Conservation (phyloP, 1,140 invertebrate species). For the Chironomus striatipennis region DNA sequence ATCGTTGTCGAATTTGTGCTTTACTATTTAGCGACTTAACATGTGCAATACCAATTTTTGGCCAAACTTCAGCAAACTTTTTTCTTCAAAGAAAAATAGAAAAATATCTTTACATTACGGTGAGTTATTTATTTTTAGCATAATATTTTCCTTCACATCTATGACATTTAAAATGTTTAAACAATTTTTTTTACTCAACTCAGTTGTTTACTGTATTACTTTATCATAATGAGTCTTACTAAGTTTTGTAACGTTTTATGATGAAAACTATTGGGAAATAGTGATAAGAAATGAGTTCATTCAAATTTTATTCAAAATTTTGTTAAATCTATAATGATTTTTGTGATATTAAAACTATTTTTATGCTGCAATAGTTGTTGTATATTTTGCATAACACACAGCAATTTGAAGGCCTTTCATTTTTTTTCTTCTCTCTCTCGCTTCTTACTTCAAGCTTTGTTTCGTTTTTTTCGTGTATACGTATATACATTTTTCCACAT, state of each 20-base stretch:
- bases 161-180: no score
- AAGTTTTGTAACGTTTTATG: background rate
- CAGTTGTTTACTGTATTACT: background rate
- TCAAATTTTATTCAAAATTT: no score
- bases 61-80: slow-evolving; percentile 6
- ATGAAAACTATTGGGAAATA: background rate
- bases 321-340: background rate
- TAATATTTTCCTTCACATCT: background rate
- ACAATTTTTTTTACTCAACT: background rate
- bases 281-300: background rate
- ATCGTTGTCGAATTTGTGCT: slow-evolving; percentile 19
- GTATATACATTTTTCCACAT: background rate
- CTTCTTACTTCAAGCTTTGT: background rate
- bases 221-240: background rate
- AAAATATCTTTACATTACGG: slow-evolving; percentile 21
- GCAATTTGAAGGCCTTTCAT: slow-evolving; percentile 1
- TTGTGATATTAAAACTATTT: background rate
- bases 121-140: slow-evolving; percentile 22
- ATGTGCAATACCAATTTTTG: slow-evolving; percentile 8
- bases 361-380: slow-evolving; percentile 5
- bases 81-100: slow-evolving; percentile 15
- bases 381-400: slow-evolving; percentile 9
- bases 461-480: background rate
- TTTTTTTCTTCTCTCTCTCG: background rate
- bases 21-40: background rate